These are phyloP conservation scores for Crepidodera aurea DNA, from an alignment of 2,888 invertebrate genomes.

Conservation along the genomic window DNA sequence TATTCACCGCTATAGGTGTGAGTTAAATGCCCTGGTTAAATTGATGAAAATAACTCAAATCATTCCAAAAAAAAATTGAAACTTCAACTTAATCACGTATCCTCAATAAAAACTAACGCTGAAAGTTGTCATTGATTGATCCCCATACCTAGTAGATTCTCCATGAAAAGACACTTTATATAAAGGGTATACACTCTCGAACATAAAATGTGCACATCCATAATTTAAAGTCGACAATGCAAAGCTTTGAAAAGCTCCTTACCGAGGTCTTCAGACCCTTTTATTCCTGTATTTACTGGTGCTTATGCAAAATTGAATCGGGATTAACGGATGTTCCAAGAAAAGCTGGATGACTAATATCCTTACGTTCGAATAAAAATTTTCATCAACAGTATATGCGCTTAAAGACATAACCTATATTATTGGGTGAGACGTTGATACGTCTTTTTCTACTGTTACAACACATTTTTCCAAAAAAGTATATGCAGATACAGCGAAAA, in stretches of 20 bases:
- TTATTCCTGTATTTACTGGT: conserved; percentile 33
- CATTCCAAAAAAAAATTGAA: too few relatives aligned
- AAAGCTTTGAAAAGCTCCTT: conserved; percentile 42
- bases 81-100: too few relatives aligned
- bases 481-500: too few relatives aligned
- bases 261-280: conserved; percentile 32
- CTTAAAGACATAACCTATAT: too few relatives aligned
- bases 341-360: conserved; percentile 20
- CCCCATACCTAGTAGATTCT: background rate
- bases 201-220: conserved; percentile 21
- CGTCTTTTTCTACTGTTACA: too few relatives aligned
- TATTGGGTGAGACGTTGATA: too few relatives aligned
- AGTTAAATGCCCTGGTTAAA: too few relatives aligned
- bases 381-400: background rate
- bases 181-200: too few relatives aligned
- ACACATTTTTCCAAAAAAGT: too few relatives aligned
- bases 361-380: conserved; percentile 2
- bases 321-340: conserved; percentile 32
- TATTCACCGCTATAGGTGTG: too few relatives aligned
- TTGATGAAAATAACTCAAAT: too few relatives aligned
- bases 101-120: too few relatives aligned
- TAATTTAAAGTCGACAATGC: conserved; percentile 36
- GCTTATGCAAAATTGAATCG: conserved; percentile 37
- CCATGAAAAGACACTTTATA: background rate
- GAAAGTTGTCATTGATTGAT: conserved; percentile 4